Conservation (phyloP, 2,113 vertebrate species). For the Myotis lucifugus region DNA sequence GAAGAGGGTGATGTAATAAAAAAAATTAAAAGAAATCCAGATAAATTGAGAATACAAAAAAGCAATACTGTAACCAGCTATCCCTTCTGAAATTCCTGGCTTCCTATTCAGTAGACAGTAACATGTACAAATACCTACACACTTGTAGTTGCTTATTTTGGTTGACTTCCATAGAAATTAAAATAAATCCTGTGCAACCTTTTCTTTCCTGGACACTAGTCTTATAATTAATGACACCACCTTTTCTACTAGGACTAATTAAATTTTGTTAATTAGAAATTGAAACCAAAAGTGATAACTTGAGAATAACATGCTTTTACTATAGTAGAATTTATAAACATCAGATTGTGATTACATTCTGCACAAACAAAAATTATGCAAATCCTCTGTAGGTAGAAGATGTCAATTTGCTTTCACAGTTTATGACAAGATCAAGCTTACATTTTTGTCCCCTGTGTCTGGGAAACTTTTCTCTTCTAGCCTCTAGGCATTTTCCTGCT, state of each 20-base stretch:
- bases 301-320: neutral
- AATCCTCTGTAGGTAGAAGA: neutral
- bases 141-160: neutral
- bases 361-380: neutral
- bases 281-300: constrained; percentile 33
- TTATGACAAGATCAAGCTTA: neutral
- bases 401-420: neutral
- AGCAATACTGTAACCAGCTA: neutral
- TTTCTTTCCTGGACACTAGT: neutral
- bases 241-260: constrained; percentile 54
- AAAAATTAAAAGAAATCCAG: neutral
- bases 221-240: constrained; percentile 6
- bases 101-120: constrained; percentile 9
- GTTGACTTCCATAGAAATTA: constrained; percentile 41
- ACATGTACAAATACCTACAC: neutral
- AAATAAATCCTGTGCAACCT: neutral
- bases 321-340: constrained; percentile 46
- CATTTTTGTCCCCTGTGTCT: neutral
- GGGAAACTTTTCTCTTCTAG: neutral
- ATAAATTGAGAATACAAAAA: neutral
- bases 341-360: neutral
- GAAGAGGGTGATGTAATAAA: neutral
- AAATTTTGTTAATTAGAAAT: constrained; percentile 55
- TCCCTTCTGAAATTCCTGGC: neutral
- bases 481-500: neutral